Evolutionary conservation across 2,113 vertebrate species (phyloP).

Genomic region (Microcebus jonahi): DNA sequence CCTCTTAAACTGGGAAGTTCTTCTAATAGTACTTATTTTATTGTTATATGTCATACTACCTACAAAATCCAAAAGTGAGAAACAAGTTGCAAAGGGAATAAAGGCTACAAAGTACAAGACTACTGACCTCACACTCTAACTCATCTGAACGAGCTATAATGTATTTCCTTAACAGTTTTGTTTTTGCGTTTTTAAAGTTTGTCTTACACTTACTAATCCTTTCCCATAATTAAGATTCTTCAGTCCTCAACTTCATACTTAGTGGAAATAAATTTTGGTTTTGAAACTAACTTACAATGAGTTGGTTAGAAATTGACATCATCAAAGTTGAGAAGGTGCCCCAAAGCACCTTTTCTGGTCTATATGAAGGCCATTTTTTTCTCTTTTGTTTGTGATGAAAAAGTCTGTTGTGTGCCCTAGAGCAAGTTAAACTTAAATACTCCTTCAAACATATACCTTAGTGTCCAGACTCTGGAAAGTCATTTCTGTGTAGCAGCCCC

Average conservation of each 20-base stretch:
- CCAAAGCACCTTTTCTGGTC: constrained; percentile 87
- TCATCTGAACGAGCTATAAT: not conserved
- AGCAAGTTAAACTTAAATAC: constrained; percentile 91
- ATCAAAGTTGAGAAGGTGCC: constrained; percentile 75
- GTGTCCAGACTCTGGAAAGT: constrained; percentile 85
- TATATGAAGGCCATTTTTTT: constrained; percentile 87
- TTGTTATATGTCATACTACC: not conserved
- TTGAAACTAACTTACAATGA: constrained; percentile 65
- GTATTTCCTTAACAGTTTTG: not conserved
- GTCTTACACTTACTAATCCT: not conserved
- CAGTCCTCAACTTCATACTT: not conserved
- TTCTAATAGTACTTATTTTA: not conserved
- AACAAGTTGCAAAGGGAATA: not conserved
- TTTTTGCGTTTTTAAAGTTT: not conserved
- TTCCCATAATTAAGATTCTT: not conserved
- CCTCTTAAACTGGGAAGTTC: not conserved
- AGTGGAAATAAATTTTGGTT: constrained; percentile 37
- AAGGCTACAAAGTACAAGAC: not conserved
- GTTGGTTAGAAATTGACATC: constrained; percentile 71
- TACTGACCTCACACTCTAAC: not conserved
- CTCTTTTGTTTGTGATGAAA: constrained; percentile 87
- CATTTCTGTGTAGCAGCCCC: constrained; percentile 86
- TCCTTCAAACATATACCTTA: constrained; percentile 88
- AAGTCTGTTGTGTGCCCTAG: constrained; percentile 85
- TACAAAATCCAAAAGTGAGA: constrained; percentile 17